A percentile compares a stretch with the other conserved stretches of the same genome.
These are phyloP conservation scores for Rhombomys opimus DNA, from an alignment of 2,113 vertebrate species.

Conservation along the genomic window DNA sequence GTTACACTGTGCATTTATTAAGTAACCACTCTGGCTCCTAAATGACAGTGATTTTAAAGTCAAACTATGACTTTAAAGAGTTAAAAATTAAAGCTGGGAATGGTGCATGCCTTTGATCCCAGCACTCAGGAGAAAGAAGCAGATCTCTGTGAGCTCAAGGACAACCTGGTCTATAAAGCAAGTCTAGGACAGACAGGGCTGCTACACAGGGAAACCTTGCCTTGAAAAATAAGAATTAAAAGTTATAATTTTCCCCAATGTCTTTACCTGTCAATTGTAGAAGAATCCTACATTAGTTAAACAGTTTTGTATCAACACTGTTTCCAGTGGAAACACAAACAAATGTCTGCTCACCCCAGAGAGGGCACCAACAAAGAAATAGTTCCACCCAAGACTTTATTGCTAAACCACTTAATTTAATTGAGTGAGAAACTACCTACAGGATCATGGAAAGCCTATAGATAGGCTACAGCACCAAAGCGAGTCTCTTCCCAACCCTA, in stretches of 20 bases:
- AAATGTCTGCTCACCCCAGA: neutral
- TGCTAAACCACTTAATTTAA: neutral
- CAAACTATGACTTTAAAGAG: slow-evolving; percentile 17
- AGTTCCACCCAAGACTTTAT: neutral
- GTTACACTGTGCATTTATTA: slow-evolving; percentile 51
- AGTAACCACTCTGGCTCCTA: slow-evolving; percentile 3
- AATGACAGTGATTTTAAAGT: slow-evolving; percentile 51
- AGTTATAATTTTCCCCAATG: neutral
- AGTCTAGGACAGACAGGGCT: no score
- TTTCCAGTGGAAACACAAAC: neutral
- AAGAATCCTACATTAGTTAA: slow-evolving; percentile 49
- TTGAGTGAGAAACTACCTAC: neutral
- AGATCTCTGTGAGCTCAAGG: no score
- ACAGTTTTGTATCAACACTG: neutral
- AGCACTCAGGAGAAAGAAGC: no score
- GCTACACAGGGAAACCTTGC: no score
- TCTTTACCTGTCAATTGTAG: slow-evolving; percentile 50
- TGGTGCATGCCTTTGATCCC: no score
- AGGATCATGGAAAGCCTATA: neutral
- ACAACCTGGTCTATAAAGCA: no score
- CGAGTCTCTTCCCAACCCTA: neutral
- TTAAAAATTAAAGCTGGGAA: no score
- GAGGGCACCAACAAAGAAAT: neutral
- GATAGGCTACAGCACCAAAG: neutral
- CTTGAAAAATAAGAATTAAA: no score